Base-by-base conservation (phyloP, 2,797 vertebrate species). In the Melanotaenia pygmaea region DNA sequence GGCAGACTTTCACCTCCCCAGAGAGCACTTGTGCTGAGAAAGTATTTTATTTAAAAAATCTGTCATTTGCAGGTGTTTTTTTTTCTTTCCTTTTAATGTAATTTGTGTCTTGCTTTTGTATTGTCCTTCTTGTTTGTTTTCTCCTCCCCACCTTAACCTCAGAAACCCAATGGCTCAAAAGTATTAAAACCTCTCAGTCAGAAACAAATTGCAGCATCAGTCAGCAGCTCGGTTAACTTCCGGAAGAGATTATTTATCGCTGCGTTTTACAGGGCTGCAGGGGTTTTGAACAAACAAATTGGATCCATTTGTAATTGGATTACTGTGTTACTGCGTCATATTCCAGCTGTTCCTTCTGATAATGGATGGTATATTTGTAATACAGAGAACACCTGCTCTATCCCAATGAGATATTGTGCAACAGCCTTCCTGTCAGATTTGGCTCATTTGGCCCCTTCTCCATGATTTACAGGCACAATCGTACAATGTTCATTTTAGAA, bases 11-110 rank as follows among this genome's bases (percentile, higher is more conserved):
- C 83, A 82, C 67, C 60, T 80, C 72, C 54, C 24, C 59, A 34
- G 30, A 64, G 64, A 72, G 76, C 67, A 54, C 72, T 81, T 88
- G 86, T 83, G 79, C 77, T 84, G 83, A 34, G 67, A 22, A n/a
- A 32, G 59, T 38, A 18, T 18, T 91, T 91, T 89, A 37, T 34
- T 7, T 9, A 65, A 81, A 85, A 81, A 83, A 89, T 90, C 87
- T 89, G 83, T 14, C 38, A 40, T 13, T 13, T 13, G 35, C 77
- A 88, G 78, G 76, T 88, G 77, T 65, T 58, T 67, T 89, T 89
- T 81, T 50, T 6, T 20, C 11, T 62, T 66, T 67, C 34, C 34
- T 79, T 82, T 77, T 67, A 65, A 77, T 83, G 59, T 61, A 45
- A 74, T 86, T 83, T 74, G 73, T 57, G 11, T 40, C 59, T 56